phyloP scores from a whole-genome alignment of 2,888 invertebrate species.

The Drosophila rellima region DNA sequence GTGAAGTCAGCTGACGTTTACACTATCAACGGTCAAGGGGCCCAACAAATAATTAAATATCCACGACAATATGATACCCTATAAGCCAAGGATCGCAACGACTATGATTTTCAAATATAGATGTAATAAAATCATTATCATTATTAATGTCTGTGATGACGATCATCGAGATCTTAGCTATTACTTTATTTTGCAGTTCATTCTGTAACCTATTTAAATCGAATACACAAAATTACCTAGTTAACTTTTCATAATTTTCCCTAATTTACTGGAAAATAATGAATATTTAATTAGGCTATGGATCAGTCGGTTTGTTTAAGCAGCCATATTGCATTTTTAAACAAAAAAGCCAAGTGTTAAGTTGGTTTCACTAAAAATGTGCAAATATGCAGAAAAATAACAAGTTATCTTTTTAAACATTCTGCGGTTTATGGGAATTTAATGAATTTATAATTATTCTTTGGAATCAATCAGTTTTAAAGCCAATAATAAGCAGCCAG shows the following conservation, averaged over 20 bases:
- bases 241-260: no score
- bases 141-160: background rate
- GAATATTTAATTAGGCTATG: no score
- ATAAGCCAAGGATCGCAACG: background rate
- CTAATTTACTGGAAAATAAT: no score
- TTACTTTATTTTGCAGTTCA: no score
- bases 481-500: background rate
- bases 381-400: background rate
- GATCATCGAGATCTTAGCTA: no score
- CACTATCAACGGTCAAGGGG: background rate
- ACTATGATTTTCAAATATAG: no score
- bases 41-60: no score
- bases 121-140: background rate
- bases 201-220: background rate
- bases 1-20: conserved; percentile 16
- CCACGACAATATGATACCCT: background rate
- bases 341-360: background rate
- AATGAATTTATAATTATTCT: background rate
- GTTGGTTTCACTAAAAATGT: background rate
- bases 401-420: background rate
- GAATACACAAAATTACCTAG: no score
- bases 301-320: no score
- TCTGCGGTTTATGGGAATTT: background rate
- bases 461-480: background rate
- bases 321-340: background rate